Percentiles rank a stretch among this genome's conserved stretches.
Conservation (phyloP, 37 sponge, comb jelly and placozoan species). For the Cliona cf. orientalis region DNA sequence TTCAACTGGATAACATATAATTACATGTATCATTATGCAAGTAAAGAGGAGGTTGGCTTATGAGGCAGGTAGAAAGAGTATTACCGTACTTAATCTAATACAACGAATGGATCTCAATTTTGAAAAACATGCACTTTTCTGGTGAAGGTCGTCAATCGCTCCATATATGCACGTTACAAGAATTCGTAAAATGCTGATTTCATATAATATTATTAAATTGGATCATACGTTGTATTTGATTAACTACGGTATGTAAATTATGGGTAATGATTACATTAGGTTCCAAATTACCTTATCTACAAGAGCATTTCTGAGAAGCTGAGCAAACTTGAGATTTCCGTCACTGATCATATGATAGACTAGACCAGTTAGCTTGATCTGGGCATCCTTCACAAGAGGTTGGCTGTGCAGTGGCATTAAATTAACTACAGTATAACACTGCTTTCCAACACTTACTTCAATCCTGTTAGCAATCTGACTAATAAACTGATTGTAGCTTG, state of each 20-base stretch:
- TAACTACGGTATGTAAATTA: conserved; percentile 2
- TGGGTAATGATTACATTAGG: too few species aligned
- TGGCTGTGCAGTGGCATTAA: conserved; percentile 20
- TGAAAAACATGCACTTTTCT: too few species aligned
- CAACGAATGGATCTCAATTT: too few species aligned
- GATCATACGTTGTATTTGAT: too few species aligned
- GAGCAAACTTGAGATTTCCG: conserved; percentile 81
- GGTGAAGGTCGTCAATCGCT: too few species aligned
- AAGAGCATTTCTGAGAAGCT: conserved; percentile 66
- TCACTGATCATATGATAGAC: conserved; percentile 66
- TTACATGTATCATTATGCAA: too few species aligned
- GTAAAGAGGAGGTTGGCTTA: too few species aligned
- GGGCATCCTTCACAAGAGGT: conserved; percentile 39
- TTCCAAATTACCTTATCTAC: conserved; percentile 47
- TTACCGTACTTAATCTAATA: too few species aligned
- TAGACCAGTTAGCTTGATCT: conserved; percentile 58
- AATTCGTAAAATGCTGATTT: too few species aligned
- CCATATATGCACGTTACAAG: too few species aligned
- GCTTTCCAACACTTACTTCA: conserved; percentile 40
- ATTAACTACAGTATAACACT: background rate
- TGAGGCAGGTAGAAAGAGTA: too few species aligned
- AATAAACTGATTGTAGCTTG: conserved; percentile 70
- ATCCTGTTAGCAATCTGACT: conserved; percentile 63
- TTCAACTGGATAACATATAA: conserved; percentile 15
- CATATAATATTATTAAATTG: too few species aligned